Conservation (phyloP, 2,888 invertebrate species). For the Drosophila greeni region DNA sequence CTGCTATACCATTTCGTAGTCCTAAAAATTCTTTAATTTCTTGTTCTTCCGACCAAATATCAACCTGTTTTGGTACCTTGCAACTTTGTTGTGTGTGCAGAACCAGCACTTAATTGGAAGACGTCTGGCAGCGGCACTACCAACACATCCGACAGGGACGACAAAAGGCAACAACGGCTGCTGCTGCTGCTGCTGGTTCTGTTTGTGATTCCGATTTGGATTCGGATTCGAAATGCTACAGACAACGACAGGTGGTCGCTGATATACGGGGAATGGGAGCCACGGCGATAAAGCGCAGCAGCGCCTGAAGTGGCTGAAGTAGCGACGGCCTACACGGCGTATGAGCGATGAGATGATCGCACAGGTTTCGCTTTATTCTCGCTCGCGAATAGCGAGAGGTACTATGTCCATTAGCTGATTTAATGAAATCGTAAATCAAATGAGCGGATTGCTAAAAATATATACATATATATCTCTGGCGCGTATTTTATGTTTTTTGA, state of each 20-base stretch:
- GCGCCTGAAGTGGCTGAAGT: conserved; percentile 19
- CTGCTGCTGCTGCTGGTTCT: conserved; percentile 18
- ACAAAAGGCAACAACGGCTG: conserved; percentile 14
- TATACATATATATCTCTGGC: conserved; percentile 38
- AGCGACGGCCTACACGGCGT: conserved; percentile 38
- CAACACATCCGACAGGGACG: conserved; percentile 40
- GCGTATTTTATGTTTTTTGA: conserved; percentile 74
- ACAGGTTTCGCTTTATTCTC: conserved; percentile 41
- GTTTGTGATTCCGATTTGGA: conserved; percentile 18
- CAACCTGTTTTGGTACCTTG: not conserved
- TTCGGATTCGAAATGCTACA: conserved; percentile 41
- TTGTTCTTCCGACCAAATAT: not conserved
- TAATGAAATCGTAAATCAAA: conserved; percentile 73
- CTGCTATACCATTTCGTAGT: too few relatives aligned
- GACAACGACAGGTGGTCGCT: conserved; percentile 77
- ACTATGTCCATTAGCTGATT: conserved; percentile 71
- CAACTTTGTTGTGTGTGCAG: conserved; percentile 30
- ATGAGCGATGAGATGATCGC: conserved; percentile 44
- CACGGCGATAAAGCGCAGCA: conserved; percentile 40
- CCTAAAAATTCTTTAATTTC: not conserved
- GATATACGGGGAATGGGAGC: conserved; percentile 16
- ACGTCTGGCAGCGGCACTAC: conserved; percentile 40
- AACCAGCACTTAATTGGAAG: conserved; percentile 65
- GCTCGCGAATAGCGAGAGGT: conserved; percentile 35
- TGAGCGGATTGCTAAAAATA: conserved; percentile 70